These are phyloP conservation scores for Nannospalax galili DNA, from an alignment of 2,113 vertebrate genomes.

Conservation along the genomic window DNA sequence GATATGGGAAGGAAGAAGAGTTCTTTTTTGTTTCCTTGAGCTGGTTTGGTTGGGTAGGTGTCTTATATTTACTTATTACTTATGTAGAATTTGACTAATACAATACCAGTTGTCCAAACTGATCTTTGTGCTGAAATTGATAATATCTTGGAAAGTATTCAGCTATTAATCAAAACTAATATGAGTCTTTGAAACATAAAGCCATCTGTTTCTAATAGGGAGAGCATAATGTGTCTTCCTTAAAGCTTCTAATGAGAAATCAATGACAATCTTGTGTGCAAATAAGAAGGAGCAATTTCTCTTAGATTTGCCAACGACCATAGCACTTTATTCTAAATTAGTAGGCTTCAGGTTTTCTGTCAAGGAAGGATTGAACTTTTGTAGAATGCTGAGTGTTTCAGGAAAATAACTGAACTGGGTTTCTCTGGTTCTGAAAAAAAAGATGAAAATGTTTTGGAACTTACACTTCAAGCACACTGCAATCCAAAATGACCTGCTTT, in stretches of 20 bases:
- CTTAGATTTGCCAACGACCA: constrained; percentile 11
- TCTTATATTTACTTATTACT: neutral
- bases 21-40: constrained; percentile 19
- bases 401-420: neutral
- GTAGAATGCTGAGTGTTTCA: neutral
- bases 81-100: constrained; percentile 17
- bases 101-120: neutral
- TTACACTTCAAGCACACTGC: neutral
- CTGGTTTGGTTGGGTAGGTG: constrained; percentile 24
- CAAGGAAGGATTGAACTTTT: constrained; percentile 15
- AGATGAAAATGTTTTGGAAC: constrained; percentile 24
- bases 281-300: constrained; percentile 31
- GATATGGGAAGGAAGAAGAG: neutral
- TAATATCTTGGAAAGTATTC: neutral
- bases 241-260: constrained; percentile 19
- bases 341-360: neutral
- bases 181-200: constrained; percentile 34
- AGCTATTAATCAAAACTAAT: constrained; percentile 10
- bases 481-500: neutral
- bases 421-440: neutral
- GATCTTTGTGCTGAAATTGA: neutral
- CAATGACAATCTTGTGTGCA: neutral
- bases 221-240: neutral
- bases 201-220: constrained; percentile 18
- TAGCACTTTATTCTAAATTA: neutral